These are phyloP conservation scores for Cossypha polioptera DNA, from an alignment of 2,797 vertebrate genomes.

Conservation along the genomic window DNA sequence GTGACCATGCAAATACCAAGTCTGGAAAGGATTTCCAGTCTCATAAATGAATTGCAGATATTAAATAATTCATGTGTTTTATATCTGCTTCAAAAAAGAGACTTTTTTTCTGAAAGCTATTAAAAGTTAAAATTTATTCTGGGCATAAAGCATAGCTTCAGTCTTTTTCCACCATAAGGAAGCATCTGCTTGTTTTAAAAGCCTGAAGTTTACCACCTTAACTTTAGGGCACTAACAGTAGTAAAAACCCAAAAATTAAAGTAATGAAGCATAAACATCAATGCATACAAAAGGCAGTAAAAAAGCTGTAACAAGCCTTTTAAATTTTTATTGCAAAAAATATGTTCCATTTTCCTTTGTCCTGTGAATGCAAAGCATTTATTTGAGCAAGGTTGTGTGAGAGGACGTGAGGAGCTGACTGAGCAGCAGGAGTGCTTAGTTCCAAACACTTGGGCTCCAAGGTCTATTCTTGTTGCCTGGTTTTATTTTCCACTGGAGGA, in stretches of 20 bases:
- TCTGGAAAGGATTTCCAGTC: not conserved
- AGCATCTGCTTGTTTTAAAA: slow-evolving; percentile 51
- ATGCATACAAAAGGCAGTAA: slow-evolving; percentile 46
- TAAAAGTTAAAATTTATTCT: slow-evolving; percentile 46
- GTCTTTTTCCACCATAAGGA: not conserved
- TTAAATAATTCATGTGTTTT: not conserved
- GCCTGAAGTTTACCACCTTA: slow-evolving; percentile 28
- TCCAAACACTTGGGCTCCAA: not conserved
- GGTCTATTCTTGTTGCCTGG: not conserved
- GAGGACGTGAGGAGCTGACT: not conserved
- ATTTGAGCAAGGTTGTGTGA: not conserved
- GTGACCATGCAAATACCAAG: not conserved
- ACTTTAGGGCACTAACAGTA: slow-evolving; percentile 30
- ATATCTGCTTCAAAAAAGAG: not conserved
- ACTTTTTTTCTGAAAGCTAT: not conserved
- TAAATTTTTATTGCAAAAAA: slow-evolving; percentile 52
- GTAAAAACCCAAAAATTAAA: slow-evolving; percentile 37
- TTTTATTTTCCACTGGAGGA: not conserved
- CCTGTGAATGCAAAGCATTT: not conserved
- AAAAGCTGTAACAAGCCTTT: slow-evolving; percentile 37
- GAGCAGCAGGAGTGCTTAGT: not conserved
- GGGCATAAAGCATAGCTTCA: not conserved
- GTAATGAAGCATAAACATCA: slow-evolving; percentile 60
- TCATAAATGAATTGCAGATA: not conserved
- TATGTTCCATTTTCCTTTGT: not conserved